Evolutionary conservation across 2,797 vertebrate species (phyloP).

Genomic region (Crocidura indochinensis): DNA sequence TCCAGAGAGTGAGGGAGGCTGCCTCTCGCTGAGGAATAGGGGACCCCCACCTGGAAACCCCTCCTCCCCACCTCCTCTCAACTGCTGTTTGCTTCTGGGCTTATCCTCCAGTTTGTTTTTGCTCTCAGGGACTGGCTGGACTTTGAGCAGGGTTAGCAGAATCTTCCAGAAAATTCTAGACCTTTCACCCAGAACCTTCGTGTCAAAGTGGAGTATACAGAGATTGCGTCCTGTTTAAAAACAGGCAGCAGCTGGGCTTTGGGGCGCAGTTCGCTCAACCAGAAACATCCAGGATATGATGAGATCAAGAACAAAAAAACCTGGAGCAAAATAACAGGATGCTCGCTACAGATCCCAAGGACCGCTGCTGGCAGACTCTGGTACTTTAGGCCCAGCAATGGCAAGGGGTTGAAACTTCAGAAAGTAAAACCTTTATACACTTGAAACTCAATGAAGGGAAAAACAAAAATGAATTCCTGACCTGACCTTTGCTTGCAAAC

Average conservation of each 20-base stretch:
- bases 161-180: neutral
- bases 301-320: slow-evolving; percentile 43
- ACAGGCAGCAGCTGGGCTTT: slow-evolving; percentile 60
- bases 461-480: neutral
- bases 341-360: neutral
- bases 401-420: neutral
- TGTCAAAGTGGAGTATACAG: neutral
- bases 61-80: too few relatives aligned
- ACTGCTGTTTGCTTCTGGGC: too few relatives aligned
- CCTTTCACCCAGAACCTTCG: neutral
- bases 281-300: slow-evolving; percentile 53
- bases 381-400: neutral
- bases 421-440: neutral
- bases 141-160: neutral
- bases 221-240: slow-evolving; percentile 19
- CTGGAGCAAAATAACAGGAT: slow-evolving; percentile 34
- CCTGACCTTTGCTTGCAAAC: neutral
- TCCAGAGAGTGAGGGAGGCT: neutral
- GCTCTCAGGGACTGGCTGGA: neutral
- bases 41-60: too few relatives aligned
- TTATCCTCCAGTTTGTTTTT: neutral
- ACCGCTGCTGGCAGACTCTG: neutral
- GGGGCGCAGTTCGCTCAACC: neutral
- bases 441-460: neutral
- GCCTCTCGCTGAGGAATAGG: neutral